Evolutionary conservation across 1,140 invertebrate species (phyloP), one percentile per base, ranked within the genome.

Genomic region (Apis laboriosa): DNA sequence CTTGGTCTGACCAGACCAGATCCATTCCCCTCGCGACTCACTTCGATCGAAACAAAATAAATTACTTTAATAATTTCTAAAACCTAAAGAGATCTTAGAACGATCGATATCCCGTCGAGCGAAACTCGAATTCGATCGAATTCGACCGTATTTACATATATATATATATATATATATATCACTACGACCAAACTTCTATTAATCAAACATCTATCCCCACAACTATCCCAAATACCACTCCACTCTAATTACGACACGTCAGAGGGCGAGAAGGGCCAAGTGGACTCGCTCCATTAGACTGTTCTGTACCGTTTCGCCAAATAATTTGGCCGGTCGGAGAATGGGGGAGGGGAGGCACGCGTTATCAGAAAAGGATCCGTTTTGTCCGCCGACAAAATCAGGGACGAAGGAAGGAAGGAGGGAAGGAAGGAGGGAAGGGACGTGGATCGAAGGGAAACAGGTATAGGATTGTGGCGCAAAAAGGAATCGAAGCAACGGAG

Each of bases 401-500:
- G 71, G 21, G 58, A 17, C 17, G 64, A 21, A 76, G 55, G 4
- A 34, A 13, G 9, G 19, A 12, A 51, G 34, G 63, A 34, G 3
- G 34, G 2, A 34, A 34, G 34, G 55, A 43, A 43, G 34, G 5
- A 43, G 5, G 55, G 56, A 49, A 72, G 71, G 63, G 28, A 64
- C n/a, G 60, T 49, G 80, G 73, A 80, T 80, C 72, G 80, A 66
- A 80, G 70, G 78, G 84, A 81, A 43, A 73, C 80, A 86, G 84
- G 87, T 88, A 88, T 80, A 83, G 77, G 77, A 84, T 88, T 88
- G 67, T 49, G 74, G 34, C 75, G 87, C 74, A 84, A 80, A 88
- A 88, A 88, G 87, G 80, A 88, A 88, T 86, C 76, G 87, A 88
- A 86, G 78, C 83, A 72, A 86, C 88, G 78, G 64, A 86, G 88